Evolutionary conservation across 2,113 vertebrate species (phyloP).

Genomic region (Hyaena hyaena): DNA sequence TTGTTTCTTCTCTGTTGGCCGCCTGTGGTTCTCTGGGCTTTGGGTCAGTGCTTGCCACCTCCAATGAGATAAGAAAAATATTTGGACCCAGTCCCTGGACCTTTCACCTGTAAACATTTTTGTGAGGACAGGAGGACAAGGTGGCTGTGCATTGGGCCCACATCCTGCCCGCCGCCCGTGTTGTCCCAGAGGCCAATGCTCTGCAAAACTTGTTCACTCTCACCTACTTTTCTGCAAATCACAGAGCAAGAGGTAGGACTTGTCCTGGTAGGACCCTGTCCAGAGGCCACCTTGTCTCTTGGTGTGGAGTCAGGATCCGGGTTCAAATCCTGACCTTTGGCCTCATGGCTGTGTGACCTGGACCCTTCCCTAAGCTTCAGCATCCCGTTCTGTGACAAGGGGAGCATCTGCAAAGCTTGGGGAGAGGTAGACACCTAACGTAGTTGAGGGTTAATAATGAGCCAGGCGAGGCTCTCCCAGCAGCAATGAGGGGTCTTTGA

Average conservation of each 20-base stretch:
- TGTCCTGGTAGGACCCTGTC: not conserved
- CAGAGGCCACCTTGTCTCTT: not conserved
- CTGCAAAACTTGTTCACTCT: not conserved
- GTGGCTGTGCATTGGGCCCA: not conserved
- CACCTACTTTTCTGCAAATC: not conserved
- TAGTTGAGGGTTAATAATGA: not conserved
- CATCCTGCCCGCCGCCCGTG: accelerated
- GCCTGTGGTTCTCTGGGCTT: not conserved
- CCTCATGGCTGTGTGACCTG: not conserved
- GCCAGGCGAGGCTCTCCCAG: not conserved
- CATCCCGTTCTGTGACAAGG: not conserved
- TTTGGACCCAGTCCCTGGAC: not conserved
- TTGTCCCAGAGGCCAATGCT: not conserved
- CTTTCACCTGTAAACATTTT: not conserved
- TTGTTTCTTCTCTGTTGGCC: not conserved
- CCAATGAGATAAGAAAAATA: not conserved
- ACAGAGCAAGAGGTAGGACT: not conserved
- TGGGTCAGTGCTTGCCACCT: not conserved
- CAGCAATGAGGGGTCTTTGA: not conserved
- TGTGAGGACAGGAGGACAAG: not conserved
- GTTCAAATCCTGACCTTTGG: not conserved
- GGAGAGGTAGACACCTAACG: not conserved
- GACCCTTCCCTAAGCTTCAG: not conserved
- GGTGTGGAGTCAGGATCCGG: not conserved
- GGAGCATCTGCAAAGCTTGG: not conserved